Conservation (phyloP, 2,797 vertebrate species). For the Spondyliosoma cantharus region DNA sequence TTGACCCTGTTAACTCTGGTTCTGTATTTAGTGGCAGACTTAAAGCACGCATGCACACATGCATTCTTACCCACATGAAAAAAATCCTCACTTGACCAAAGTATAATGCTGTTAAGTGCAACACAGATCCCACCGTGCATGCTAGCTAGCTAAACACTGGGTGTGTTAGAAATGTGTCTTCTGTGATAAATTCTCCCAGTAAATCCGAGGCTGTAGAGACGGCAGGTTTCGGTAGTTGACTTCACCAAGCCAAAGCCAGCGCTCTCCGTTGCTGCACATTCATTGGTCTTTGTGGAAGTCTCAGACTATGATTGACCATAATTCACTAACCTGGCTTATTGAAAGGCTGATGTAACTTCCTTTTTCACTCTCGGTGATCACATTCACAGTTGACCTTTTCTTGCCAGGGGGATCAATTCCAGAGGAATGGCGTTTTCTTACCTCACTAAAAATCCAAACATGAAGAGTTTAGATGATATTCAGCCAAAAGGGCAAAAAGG, state of each 20-base stretch:
- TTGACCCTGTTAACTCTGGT: constrained; percentile 30
- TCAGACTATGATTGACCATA: constrained; percentile 65
- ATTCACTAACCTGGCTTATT: constrained; percentile 67
- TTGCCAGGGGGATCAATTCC: constrained; percentile 61
- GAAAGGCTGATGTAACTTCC: constrained; percentile 75
- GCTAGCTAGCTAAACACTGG: constrained; percentile 41
- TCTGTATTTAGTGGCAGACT: constrained; percentile 22
- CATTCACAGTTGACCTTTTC: constrained; percentile 68
- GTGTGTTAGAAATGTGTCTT: constrained; percentile 62
- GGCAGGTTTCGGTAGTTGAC: constrained; percentile 65
- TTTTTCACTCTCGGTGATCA: constrained; percentile 65
- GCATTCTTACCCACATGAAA: constrained; percentile 20
- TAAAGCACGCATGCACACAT: constrained; percentile 5
- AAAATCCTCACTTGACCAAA: constrained; percentile 26
- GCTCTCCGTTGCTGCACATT: constrained; percentile 58
- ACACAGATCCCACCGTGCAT: constrained; percentile 29
- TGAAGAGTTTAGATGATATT: constrained; percentile 52
- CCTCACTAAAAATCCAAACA: constrained; percentile 67
- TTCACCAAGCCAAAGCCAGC: constrained; percentile 53
- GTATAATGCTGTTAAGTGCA: constrained; percentile 22
- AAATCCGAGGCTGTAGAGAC: constrained; percentile 54
- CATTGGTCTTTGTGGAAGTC: constrained; percentile 54
- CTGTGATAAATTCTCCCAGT: constrained; percentile 47
- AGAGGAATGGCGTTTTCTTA: constrained; percentile 55
- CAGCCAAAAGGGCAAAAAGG: constrained; percentile 59